A percentile compares a stretch with the other conserved stretches of the same genome.
Evolutionary conservation across 2,797 vertebrate genomes (phyloP).

Genomic region (Remorina albescens): DNA sequence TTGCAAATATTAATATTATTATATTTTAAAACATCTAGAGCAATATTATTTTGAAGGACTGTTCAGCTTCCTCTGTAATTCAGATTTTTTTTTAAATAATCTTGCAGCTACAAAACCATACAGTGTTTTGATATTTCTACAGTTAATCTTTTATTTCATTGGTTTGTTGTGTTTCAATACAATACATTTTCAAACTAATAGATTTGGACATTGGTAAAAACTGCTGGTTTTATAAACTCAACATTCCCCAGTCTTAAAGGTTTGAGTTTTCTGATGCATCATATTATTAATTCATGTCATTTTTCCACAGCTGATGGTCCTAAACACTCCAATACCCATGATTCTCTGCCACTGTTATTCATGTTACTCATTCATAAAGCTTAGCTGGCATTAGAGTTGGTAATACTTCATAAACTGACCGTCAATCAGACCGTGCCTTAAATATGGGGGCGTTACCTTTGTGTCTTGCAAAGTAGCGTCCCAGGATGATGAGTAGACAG

Average conservation of each 20-base stretch:
- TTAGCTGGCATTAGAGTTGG: background rate
- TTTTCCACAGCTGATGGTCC: background rate
- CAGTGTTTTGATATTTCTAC: background rate
- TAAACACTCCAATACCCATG: background rate
- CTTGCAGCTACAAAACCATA: background rate
- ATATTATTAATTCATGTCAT: too few species aligned
- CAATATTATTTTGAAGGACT: background rate
- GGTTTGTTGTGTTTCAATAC: too few species aligned
- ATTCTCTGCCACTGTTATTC: background rate
- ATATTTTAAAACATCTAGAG: background rate
- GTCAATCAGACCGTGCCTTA: too few species aligned
- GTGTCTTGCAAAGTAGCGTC: slow-evolving; percentile 98
- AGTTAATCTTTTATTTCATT: background rate
- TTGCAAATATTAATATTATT: background rate
- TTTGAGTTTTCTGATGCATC: background rate
- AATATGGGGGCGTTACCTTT: slow-evolving; percentile 95
- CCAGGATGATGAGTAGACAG: slow-evolving; percentile 97
- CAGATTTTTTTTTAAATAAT: background rate
- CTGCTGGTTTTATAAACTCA: background rate
- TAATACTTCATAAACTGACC: background rate
- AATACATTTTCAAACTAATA: too few species aligned
- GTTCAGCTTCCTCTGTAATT: background rate
- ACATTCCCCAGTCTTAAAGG: background rate
- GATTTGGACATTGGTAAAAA: background rate
- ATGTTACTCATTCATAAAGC: background rate